Evolutionary conservation across 1,140 invertebrate genomes (phyloP), one percentile per base, ranked within the genome.

Genomic region (Neoseiulus cucumeris): DNA sequence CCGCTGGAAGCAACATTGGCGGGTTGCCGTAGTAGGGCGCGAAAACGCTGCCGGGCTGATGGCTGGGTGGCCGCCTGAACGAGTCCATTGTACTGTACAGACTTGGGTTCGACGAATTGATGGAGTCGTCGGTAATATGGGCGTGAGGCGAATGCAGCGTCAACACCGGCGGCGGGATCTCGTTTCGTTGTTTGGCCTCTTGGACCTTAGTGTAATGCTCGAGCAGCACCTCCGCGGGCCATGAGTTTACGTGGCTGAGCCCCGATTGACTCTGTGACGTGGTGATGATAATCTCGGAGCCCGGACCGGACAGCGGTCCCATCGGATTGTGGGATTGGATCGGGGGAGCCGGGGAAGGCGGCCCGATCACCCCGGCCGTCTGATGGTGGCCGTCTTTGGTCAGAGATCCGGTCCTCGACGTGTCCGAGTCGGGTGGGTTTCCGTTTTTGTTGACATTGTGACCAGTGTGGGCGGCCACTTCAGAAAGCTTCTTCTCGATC

Each of bases 91-190:
- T 59, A 20, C 51, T 59, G 22, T 59, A 59, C 14, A 59, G 14
- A 33, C 51, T 59, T 14, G 51, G 51, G 22, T 59, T 59, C 25
- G 51, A 59, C 14, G 51, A 59, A 59, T 59, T 59, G 14, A 59
- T 25, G 2, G 51, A 59, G 25, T 59, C 51, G 9, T 59, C 51
- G 33, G 33, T 39, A 39, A 39, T 39, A 39, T 39, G 33, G 51
- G 14, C 25, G 22, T 59, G 51, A 29, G 25, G 25, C 14, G 51
- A 14, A 17, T 59, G 51, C 33, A 59, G 51, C 14, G 51, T 59
- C 14, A 59, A 33, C 51, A 66, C 78, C 81, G 66, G 85, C 90
- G 20, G 87, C 90, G 20, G 87, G 85, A 1, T 87, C 87, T 70
- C 68, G 12, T 70, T 64, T 22, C 66, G 9, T 22, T 44, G 55